phyloP scores from a whole-genome alignment of 2,888 invertebrate genomes.

The Yponomeuta plumbellus region DNA sequence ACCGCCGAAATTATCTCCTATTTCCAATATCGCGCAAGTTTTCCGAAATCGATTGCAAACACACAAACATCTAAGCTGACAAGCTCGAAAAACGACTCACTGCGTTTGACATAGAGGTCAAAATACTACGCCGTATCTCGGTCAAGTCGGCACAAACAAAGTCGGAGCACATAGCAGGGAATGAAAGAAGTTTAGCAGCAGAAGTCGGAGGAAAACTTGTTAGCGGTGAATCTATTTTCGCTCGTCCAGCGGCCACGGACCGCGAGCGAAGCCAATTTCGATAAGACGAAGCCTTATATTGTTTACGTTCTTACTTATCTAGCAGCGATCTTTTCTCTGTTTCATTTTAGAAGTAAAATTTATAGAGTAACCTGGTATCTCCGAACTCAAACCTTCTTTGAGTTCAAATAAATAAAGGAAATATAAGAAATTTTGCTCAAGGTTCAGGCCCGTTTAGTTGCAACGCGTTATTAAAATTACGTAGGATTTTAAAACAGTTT shows the following conservation, averaged over 20 bases:
- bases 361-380: too few species aligned
- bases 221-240: slow-evolving; percentile 7
- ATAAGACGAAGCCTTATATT: background rate
- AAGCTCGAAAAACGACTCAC: background rate
- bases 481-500: too few species aligned
- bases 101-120: background rate
- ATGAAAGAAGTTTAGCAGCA: slow-evolving; percentile 1
- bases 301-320: too few species aligned
- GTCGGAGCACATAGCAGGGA: background rate
- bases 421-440: too few species aligned
- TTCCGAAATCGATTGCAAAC: background rate
- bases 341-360: too few species aligned
- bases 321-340: too few species aligned
- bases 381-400: too few species aligned
- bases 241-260: background rate
- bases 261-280: background rate
- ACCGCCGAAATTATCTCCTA: too few species aligned
- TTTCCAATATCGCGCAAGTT: background rate
- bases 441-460: too few species aligned
- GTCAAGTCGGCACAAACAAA: background rate
- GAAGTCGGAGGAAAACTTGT: slow-evolving; percentile 4
- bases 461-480: too few species aligned
- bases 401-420: too few species aligned
- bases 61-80: background rate
- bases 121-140: background rate